Evolutionary conservation across 2,113 vertebrate genomes (phyloP).

Genomic region (Pogonocichla stellata): DNA sequence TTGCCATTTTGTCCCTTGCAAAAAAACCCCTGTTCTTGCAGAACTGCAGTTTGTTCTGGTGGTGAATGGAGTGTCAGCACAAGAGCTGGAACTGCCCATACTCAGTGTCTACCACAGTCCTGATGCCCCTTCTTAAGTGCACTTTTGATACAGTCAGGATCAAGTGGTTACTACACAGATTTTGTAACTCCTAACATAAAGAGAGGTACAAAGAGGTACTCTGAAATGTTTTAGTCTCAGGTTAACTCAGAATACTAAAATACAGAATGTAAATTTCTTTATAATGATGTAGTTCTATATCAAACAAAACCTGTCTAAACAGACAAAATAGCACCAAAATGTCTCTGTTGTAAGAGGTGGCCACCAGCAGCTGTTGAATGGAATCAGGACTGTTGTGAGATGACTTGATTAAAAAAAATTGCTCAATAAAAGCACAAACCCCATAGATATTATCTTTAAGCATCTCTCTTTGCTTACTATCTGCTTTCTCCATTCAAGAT

Average conservation of each 20-base stretch:
- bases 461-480: not conserved
- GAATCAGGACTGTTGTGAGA: not conserved
- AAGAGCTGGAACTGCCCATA: not conserved
- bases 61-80: not conserved
- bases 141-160: not conserved
- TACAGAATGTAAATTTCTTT: not conserved
- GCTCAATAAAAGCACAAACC: not conserved
- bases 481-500: not conserved
- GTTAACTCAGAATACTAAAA: not conserved
- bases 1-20: not conserved
- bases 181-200: not conserved
- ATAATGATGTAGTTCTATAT: not conserved
- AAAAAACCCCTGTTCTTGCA: not conserved
- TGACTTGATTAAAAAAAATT: not conserved
- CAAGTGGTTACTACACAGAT: not conserved
- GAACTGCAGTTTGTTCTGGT: not conserved
- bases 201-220: not conserved
- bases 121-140: not conserved
- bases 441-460: not conserved
- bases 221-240: not conserved
- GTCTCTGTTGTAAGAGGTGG: not conserved
- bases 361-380: not conserved
- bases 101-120: fast-evolving
- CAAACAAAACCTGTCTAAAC: not conserved
- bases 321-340: constrained; percentile 42